phyloP scores from a whole-genome alignment of 2,113 vertebrate genomes.

The Perca schrenkii region DNA sequence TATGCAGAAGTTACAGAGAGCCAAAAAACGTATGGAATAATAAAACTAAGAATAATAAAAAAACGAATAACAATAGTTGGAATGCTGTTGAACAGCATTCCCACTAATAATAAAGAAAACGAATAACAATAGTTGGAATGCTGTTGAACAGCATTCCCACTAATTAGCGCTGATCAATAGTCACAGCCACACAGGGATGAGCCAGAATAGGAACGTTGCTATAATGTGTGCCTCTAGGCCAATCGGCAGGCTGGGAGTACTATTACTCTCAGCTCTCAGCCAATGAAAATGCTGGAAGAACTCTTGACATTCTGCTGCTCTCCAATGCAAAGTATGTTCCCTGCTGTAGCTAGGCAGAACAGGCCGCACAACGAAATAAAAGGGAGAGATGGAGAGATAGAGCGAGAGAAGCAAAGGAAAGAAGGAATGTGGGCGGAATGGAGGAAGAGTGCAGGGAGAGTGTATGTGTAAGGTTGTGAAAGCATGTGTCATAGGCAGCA shows the following conservation, averaged over 20 bases:
- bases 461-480: conserved; percentile 55
- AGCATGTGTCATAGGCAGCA: conserved; percentile 70
- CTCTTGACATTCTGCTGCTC: conserved; percentile 64
- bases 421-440: conserved; percentile 34
- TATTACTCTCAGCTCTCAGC: conserved; percentile 51
- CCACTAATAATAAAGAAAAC: no score
- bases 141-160: no score
- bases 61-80: no score
- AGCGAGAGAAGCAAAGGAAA: conserved; percentile 3
- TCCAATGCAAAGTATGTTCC: conserved; percentile 66
- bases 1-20: no score
- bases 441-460: conserved; percentile 35
- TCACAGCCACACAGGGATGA: conserved; percentile 48
- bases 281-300: conserved; percentile 68
- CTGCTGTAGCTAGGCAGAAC: conserved; percentile 78
- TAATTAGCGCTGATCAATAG: no score
- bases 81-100: no score
- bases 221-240: conserved; percentile 60
- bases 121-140: no score
- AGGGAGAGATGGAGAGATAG: conserved; percentile 42
- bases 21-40: no score
- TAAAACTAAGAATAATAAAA: no score
- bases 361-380: conserved; percentile 36
- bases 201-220: conserved; percentile 38
- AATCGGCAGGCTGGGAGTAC: conserved; percentile 34